Conservation (phyloP, 2,113 vertebrate genomes). For the Myrmecobius fasciatus region DNA sequence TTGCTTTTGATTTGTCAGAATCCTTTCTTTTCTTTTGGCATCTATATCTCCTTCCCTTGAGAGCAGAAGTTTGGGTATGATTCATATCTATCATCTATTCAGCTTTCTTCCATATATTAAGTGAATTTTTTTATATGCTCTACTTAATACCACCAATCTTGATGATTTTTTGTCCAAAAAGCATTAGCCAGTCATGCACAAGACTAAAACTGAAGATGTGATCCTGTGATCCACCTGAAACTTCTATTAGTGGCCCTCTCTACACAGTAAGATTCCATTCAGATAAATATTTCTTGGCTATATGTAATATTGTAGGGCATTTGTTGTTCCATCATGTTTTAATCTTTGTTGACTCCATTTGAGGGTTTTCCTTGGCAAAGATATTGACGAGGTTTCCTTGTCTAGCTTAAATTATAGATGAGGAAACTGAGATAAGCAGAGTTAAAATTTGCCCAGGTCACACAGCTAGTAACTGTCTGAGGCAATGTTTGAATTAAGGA, state of each 20-base stretch:
- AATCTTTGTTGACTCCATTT: too few species aligned
- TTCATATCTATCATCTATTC: not conserved
- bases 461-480: not conserved
- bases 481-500: not conserved
- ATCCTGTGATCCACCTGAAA: slow-evolving; percentile 26
- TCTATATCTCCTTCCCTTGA: slow-evolving; percentile 12
- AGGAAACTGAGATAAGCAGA: not conserved
- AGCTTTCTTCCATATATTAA: slow-evolving; percentile 19
- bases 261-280: not conserved
- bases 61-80: not conserved
- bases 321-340: not conserved
- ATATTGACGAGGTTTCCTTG: not conserved
- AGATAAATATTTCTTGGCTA: not conserved
- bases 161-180: slow-evolving; percentile 28
- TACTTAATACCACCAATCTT: slow-evolving; percentile 19
- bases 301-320: not conserved
- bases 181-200: not conserved
- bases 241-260: slow-evolving; percentile 3
- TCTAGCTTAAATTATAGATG: not conserved
- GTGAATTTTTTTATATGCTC: slow-evolving; percentile 31
- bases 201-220: not conserved
- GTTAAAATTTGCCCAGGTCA: not conserved
- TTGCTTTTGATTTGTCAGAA: slow-evolving; percentile 50
- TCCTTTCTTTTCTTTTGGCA: slow-evolving; percentile 35
- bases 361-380: not conserved